Conservation (phyloP, 2,797 vertebrate genomes). For the Fratercula arctica region DNA sequence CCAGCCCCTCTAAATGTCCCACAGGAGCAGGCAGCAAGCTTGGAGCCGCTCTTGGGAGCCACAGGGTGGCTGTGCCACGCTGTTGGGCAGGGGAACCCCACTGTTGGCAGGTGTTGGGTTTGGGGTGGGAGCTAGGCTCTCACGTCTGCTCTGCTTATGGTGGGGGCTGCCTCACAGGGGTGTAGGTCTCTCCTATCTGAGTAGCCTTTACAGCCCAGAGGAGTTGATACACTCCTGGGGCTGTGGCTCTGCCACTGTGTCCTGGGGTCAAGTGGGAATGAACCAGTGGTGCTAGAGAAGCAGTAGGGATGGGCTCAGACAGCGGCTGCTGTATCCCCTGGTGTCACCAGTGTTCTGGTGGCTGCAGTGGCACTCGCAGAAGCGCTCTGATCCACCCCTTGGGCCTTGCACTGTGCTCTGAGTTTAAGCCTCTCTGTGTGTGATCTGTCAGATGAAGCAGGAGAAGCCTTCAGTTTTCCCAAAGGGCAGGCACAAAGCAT, state of each 20-base stretch:
- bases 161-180: not conserved
- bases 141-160: rapidly evolving
- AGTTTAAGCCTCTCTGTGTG: not conserved
- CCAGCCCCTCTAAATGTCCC: not conserved
- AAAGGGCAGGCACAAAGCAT: not conserved
- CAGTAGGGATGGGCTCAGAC: not conserved
- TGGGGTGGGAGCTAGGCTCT: not conserved
- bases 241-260: not conserved
- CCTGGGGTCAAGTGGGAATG: not conserved
- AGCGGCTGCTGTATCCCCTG: not conserved
- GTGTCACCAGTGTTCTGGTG: not conserved
- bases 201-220: not conserved
- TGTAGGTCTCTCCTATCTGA: not conserved
- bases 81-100: not conserved
- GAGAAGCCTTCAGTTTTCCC: not conserved
- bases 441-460: not conserved
- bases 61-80: not conserved
- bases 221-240: not conserved
- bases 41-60: not conserved
- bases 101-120: not conserved
- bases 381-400: not conserved
- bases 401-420: not conserved
- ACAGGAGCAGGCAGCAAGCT: rapidly evolving
- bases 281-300: not conserved
- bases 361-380: not conserved